These are phyloP conservation scores for Calephelis virginiensis DNA, from an alignment of 1,140 invertebrate genomes.

Conservation along the genomic window DNA sequence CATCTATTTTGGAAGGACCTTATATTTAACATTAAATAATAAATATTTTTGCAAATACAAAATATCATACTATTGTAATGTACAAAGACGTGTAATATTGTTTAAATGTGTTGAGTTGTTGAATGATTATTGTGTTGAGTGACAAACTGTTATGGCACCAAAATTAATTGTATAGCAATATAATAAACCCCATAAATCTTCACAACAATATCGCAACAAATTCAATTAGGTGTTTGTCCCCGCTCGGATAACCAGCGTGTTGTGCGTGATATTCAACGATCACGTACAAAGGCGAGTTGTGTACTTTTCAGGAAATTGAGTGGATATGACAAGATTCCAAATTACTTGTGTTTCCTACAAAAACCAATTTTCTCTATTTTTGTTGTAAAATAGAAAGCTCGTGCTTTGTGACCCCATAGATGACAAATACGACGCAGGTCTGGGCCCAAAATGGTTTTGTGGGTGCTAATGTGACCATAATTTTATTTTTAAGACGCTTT, in stretches of 20 bases:
- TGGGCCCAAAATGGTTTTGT: too few relatives aligned
- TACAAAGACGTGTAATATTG: too few relatives aligned
- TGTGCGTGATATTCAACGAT: conserved; percentile 4
- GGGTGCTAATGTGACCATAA: too few relatives aligned
- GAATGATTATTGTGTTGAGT: too few relatives aligned
- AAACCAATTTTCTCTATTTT: background rate
- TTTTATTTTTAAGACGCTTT: too few relatives aligned
- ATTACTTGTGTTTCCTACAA: background rate
- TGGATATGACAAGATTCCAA: background rate
- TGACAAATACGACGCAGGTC: too few relatives aligned
- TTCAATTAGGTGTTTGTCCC: conserved; percentile 13
- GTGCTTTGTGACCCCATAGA: background rate
- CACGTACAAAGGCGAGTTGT: conserved; percentile 2
- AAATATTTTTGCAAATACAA: too few relatives aligned
- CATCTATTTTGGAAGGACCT: too few relatives aligned
- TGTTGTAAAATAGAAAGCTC: background rate
- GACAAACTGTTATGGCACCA: background rate
- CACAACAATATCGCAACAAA: background rate
- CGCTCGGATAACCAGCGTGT: conserved; percentile 1
- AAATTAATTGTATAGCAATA: background rate
- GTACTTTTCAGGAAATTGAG: conserved; percentile 3
- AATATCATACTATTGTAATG: too few relatives aligned
- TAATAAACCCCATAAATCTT: conserved; percentile 3
- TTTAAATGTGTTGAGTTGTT: too few relatives aligned
- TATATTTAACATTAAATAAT: too few relatives aligned